phyloP scores from a whole-genome alignment of 2,797 vertebrate species.

The Mormyrops boulengeri region DNA sequence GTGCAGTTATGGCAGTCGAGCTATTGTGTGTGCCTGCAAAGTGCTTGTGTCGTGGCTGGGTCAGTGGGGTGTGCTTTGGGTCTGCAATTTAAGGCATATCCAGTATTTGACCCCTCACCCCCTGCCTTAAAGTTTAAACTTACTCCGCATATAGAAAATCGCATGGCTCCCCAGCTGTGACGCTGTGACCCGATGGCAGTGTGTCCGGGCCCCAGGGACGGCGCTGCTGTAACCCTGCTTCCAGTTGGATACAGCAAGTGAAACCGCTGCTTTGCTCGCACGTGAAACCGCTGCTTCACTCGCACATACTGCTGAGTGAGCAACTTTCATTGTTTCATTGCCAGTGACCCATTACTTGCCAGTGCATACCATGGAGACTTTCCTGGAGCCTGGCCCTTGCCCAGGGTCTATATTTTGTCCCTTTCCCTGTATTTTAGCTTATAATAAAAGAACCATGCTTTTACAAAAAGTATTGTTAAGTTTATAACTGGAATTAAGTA shows the following conservation, averaged over 20 bases:
- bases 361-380: neutral
- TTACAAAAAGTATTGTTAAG: neutral
- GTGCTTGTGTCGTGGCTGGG: neutral
- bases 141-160: constrained; percentile 48
- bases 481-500: neutral
- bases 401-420: neutral
- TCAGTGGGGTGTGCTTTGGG: constrained; percentile 24
- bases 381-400: neutral
- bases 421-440: neutral
- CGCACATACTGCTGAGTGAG: neutral
- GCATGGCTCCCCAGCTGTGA: constrained; percentile 23
- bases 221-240: neutral
- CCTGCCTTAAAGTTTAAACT: constrained; percentile 28
- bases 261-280: neutral
- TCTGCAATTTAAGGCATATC: constrained; percentile 46
- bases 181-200: neutral
- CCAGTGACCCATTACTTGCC: constrained; percentile 19
- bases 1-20: neutral
- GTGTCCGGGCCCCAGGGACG: neutral
- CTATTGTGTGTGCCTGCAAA: neutral
- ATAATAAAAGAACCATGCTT: neutral
- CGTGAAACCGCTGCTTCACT: neutral
- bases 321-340: neutral
- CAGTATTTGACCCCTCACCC: constrained; percentile 3
- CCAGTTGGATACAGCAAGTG: neutral